Percentiles rank a stretch among this genome's conserved stretches.
Conservation (phyloP, 2,888 invertebrate species). For the Drosophila pseudotalamancana region DNA sequence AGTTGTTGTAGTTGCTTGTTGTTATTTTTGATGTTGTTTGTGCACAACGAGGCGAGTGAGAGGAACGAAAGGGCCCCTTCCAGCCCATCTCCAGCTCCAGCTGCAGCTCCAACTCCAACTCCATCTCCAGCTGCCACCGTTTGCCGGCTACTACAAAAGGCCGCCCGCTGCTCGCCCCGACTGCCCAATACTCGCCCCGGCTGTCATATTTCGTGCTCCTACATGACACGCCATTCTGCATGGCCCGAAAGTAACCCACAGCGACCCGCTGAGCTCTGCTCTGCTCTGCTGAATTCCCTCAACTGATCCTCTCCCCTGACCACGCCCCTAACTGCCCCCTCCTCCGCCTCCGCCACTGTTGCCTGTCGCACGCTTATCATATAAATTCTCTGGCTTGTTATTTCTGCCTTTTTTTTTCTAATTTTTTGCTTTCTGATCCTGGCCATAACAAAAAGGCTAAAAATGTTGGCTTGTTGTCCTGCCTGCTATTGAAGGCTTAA, state of each 20-base stretch:
- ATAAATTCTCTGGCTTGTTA: constrained; percentile 67
- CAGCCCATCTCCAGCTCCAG: too few relatives aligned
- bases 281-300: constrained; percentile 26
- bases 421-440: constrained; percentile 54
- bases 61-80: not conserved
- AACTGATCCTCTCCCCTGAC: constrained; percentile 43
- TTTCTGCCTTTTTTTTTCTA: constrained; percentile 21
- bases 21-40: constrained; percentile 66
- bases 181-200: constrained; percentile 23
- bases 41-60: constrained; percentile 20
- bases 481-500: constrained; percentile 77
- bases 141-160: constrained; percentile 60
- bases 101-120: not conserved
- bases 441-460: constrained; percentile 70
- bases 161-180: constrained; percentile 57
- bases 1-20: constrained; percentile 58
- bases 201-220: constrained; percentile 75
- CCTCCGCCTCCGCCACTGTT: not conserved
- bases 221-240: constrained; percentile 65
- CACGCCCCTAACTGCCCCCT: not conserved
- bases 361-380: constrained; percentile 71
- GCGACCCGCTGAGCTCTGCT: constrained; percentile 45
- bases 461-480: constrained; percentile 60
- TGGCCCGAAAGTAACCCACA: constrained; percentile 46
- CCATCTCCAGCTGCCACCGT: constrained; percentile 8